These are phyloP conservation scores for Oithona nana DNA, from an alignment of 2,888 invertebrate genomes.

Conservation along the genomic window DNA sequence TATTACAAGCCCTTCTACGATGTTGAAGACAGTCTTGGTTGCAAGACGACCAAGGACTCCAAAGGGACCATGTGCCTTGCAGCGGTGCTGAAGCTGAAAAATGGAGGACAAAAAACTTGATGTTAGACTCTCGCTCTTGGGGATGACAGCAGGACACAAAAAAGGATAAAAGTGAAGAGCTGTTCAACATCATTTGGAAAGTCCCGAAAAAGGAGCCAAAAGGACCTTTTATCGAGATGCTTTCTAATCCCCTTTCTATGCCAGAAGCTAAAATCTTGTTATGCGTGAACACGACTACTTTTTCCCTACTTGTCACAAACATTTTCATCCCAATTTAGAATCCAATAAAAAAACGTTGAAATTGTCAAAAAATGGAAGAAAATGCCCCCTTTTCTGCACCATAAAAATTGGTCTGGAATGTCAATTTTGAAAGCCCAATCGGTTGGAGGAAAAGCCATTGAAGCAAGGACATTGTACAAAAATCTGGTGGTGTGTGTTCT, in stretches of 20 bases:
- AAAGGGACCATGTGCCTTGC: conserved; percentile 62
- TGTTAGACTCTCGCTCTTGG: background rate
- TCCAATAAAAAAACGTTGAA: background rate
- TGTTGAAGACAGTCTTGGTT: conserved; percentile 65
- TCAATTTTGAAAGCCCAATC: too few species aligned
- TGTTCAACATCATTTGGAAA: too few species aligned
- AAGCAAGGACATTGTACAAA: background rate
- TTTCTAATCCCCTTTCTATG: background rate
- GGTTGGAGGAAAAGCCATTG: background rate
- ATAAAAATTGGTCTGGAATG: too few species aligned
- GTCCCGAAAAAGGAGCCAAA: too few species aligned
- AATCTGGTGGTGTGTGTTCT: background rate
- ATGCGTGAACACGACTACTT: background rate
- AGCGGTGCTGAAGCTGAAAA: conserved; percentile 40
- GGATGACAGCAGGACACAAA: too few species aligned
- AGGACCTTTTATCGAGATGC: too few species aligned
- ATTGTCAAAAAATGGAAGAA: background rate
- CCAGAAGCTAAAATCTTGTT: background rate
- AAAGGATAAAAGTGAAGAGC: too few species aligned
- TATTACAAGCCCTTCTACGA: conserved; percentile 43
- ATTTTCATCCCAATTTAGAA: background rate
- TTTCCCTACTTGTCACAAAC: too few species aligned
- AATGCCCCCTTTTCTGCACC: background rate
- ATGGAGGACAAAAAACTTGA: background rate
- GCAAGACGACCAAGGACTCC: conserved; percentile 84